Evolutionary conservation across 2,888 invertebrate genomes (phyloP).

Genomic region (Dryobotodes eremita): DNA sequence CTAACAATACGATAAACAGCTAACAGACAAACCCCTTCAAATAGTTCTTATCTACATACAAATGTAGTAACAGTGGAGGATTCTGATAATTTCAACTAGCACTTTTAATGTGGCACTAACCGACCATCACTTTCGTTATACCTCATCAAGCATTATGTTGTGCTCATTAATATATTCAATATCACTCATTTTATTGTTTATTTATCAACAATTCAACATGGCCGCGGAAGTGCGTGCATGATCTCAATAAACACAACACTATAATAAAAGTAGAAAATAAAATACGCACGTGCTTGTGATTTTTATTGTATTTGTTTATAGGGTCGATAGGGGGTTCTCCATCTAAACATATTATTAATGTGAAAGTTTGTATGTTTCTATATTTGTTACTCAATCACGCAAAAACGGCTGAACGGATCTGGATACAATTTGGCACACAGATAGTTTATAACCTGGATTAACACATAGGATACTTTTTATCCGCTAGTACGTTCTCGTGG

Average conservation of each 20-base stretch:
- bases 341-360: neutral
- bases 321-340: slow-evolving; percentile 25
- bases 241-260: slow-evolving; percentile 68
- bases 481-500: neutral
- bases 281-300: slow-evolving; percentile 57
- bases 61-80: slow-evolving; percentile 9
- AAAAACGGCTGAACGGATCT: neutral
- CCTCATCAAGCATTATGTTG: slow-evolving; percentile 61
- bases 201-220: slow-evolving; percentile 45
- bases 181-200: slow-evolving; percentile 45
- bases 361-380: neutral
- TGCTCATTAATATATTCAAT: slow-evolving; percentile 48
- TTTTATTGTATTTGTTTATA: slow-evolving; percentile 60
- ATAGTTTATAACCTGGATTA: neutral
- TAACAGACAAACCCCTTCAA: slow-evolving; percentile 21
- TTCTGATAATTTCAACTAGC: slow-evolving; percentile 37
- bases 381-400: neutral
- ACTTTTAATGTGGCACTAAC: slow-evolving; percentile 29
- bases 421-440: too few relatives aligned
- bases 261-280: slow-evolving; percentile 69
- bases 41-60: slow-evolving; percentile 24
- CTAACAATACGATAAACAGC: slow-evolving; percentile 30
- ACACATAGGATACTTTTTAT: neutral
- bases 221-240: slow-evolving; percentile 71
- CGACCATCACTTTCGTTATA: slow-evolving; percentile 46